These are phyloP conservation scores for Drosophila kanekoi DNA, from an alignment of 2,888 invertebrate species.

Conservation along the genomic window DNA sequence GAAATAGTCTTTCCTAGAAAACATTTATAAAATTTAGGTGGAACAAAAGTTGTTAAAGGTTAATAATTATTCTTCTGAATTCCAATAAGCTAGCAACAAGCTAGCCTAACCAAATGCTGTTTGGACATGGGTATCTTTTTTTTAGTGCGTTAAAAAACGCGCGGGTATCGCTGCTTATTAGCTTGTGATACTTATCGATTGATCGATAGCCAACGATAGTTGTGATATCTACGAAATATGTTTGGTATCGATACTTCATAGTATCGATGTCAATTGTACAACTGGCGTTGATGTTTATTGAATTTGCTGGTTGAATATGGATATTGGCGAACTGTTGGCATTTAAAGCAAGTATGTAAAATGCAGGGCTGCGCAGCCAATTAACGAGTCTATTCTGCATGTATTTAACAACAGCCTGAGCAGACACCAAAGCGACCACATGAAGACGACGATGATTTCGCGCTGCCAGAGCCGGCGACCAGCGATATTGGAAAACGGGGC, in stretches of 20 bases:
- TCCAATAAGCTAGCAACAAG: no score
- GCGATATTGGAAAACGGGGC: conserved; percentile 58
- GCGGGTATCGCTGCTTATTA: no score
- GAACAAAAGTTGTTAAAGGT: no score
- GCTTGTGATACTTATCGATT: not conserved
- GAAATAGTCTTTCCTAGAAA: no score
- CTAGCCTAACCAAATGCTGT: no score
- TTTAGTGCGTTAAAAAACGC: no score
- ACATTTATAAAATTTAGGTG: no score
- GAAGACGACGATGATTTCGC: conserved; percentile 88
- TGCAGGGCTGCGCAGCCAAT: not conserved
- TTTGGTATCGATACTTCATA: conserved; percentile 16
- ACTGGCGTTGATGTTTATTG: conserved; percentile 53
- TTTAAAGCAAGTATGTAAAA: conserved; percentile 85
- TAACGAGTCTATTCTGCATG: not conserved
- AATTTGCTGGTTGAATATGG: conserved; percentile 84
- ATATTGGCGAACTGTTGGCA: conserved; percentile 87
- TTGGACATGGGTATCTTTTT: no score
- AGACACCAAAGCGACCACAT: conserved; percentile 90
- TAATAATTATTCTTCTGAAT: no score
- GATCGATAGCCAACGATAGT: not conserved
- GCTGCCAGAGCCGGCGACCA: conserved; percentile 86
- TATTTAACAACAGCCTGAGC: conserved; percentile 88
- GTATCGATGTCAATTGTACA: conserved; percentile 27
- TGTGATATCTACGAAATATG: conserved; percentile 10